Conservation (phyloP, 2,888 invertebrate genomes). For the Drosophila sordidula region DNA sequence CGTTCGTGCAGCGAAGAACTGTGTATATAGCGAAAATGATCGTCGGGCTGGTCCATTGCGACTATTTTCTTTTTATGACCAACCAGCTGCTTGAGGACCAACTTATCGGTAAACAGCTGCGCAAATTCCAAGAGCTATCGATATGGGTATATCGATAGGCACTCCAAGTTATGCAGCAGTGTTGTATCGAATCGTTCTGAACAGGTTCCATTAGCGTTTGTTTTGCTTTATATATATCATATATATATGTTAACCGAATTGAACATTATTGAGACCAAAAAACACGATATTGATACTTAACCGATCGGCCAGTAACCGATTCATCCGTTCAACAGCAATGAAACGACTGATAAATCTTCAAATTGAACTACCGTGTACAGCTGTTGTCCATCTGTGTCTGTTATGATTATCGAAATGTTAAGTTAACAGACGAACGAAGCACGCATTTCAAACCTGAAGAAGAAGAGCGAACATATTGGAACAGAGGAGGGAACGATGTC, state of each 20-base stretch:
- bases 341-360: no score
- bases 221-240: no score
- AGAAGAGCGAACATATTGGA: conserved; percentile 17
- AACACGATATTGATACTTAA: no score
- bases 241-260: no score
- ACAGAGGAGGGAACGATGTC: conserved; percentile 41
- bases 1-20: conserved; percentile 95
- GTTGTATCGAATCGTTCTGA: no score
- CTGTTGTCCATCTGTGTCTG: not conserved
- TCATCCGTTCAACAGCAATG: no score
- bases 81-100: conserved; percentile 41
- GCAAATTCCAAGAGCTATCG: not conserved
- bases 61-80: conserved; percentile 26
- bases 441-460: conserved; percentile 12
- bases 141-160: conserved; percentile 5
- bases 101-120: conserved; percentile 33
- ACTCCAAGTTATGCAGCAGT: not conserved
- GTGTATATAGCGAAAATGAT: conserved; percentile 94
- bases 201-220: no score
- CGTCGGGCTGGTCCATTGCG: conserved; percentile 86
- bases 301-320: no score
- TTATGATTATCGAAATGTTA: conserved; percentile 3
- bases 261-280: no score
- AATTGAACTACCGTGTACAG: no score
- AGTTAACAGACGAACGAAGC: conserved; percentile 16